These are phyloP conservation scores for Zygogramma bicolorata DNA, from an alignment of 2,888 invertebrate genomes.

Conservation along the genomic window DNA sequence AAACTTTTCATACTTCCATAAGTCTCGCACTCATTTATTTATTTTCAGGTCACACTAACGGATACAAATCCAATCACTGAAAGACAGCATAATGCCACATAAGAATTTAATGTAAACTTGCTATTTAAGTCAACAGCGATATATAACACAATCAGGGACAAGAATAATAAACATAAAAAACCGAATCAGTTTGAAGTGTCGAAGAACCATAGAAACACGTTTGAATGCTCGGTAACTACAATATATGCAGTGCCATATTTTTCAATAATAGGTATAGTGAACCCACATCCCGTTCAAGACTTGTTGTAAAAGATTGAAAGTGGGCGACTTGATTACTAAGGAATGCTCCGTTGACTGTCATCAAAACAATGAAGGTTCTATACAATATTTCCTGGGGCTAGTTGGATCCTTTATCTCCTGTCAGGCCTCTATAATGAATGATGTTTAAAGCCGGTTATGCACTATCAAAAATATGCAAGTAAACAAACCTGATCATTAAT, in stretches of 20 bases:
- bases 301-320: not conserved
- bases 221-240: not conserved
- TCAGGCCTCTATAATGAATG: too few relatives aligned
- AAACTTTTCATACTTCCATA: too few relatives aligned
- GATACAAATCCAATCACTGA: not conserved
- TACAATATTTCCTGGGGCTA: too few relatives aligned
- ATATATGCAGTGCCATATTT: not conserved
- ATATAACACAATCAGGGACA: not conserved
- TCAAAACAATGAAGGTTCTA: too few relatives aligned
- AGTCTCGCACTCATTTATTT: too few relatives aligned
- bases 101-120: not conserved
- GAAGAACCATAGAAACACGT: not conserved
- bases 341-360: too few relatives aligned
- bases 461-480: too few relatives aligned
- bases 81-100: not conserved
- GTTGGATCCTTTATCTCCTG: too few relatives aligned
- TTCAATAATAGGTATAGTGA: not conserved
- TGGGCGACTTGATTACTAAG: not conserved
- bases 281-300: conserved; percentile 1
- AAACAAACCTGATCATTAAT: too few relatives aligned
- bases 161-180: not conserved
- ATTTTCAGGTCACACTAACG: not conserved
- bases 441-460: too few relatives aligned
- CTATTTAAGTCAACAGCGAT: not conserved
- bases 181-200: not conserved